These are phyloP conservation scores for Simalia tracyae DNA, from an alignment of 2,797 vertebrate genomes.

Conservation along the genomic window DNA sequence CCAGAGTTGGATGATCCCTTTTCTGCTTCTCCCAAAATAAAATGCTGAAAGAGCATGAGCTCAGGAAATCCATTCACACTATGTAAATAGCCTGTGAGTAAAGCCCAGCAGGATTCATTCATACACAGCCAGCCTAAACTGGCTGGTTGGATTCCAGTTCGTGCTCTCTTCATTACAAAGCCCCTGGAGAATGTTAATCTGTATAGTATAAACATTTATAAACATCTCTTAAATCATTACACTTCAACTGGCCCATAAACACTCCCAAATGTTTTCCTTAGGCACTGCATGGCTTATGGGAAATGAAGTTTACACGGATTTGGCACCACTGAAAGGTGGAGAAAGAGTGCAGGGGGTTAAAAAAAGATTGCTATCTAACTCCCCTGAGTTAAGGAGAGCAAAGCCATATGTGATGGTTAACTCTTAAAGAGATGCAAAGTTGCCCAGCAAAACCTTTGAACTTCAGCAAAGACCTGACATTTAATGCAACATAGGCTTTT, in stretches of 20 bases:
- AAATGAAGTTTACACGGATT: conserved; percentile 56
- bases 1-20: conserved; percentile 25
- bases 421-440: conserved; percentile 20
- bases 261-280: conserved; percentile 69
- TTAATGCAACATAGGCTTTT: not conserved
- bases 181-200: conserved; percentile 75
- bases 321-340: conserved; percentile 50
- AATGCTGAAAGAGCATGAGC: conserved; percentile 47
- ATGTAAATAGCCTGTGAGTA: conserved; percentile 63
- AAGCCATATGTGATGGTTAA: conserved; percentile 47
- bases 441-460: not conserved
- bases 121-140: conserved; percentile 64
- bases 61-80: conserved; percentile 66
- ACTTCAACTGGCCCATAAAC: conserved; percentile 75
- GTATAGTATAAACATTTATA: conserved; percentile 76
- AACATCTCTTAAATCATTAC: conserved; percentile 77
- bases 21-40: conserved; percentile 56
- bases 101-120: conserved; percentile 70
- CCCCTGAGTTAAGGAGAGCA: conserved; percentile 36
- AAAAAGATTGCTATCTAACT: conserved; percentile 58
- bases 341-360: conserved; percentile 56
- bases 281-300: conserved; percentile 60
- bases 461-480: not conserved
- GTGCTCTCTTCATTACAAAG: conserved; percentile 71
- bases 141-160: conserved; percentile 70